phyloP scores from a whole-genome alignment of 92 coral and sea anemone species.

The Blastomussa wellsi region DNA sequence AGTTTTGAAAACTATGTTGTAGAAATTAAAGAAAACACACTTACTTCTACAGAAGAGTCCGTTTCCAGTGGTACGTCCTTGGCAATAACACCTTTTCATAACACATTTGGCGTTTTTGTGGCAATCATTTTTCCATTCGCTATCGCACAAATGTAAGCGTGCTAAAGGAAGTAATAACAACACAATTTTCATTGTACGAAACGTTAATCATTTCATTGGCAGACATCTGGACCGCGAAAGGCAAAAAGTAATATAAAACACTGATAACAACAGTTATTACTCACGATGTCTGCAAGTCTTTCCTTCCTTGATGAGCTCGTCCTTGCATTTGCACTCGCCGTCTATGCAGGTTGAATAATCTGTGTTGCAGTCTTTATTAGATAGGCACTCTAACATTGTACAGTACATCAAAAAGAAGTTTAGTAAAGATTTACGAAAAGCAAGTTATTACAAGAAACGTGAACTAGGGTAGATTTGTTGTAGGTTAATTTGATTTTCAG shows the following conservation, averaged over 20 bases:
- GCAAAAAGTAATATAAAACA: too few species aligned
- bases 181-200: neutral
- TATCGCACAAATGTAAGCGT: conserved; percentile 16
- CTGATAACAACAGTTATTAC: neutral
- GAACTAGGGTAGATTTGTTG: too few species aligned
- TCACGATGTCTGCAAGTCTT: conserved; percentile 28
- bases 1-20: too few species aligned
- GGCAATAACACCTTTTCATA: conserved; percentile 26
- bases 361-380: conserved; percentile 7
- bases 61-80: conserved; percentile 15
- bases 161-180: neutral
- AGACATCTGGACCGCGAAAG: too few species aligned
- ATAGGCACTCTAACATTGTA: conserved; percentile 1
- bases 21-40: neutral
- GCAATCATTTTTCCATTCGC: conserved; percentile 7
- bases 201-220: too few species aligned
- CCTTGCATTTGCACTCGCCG: conserved; percentile 25
- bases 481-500: too few species aligned
- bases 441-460: too few species aligned
- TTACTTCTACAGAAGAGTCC: conserved; percentile 31
- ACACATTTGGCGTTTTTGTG: conserved; percentile 11
- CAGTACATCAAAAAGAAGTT: too few species aligned
- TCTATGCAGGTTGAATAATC: conserved; percentile 7
- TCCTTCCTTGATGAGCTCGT: conserved; percentile 21
- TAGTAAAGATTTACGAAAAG: too few species aligned